Percentiles rank a stretch among this genome's conserved stretches.
phyloP scores from a whole-genome alignment of 1,140 invertebrate genomes.

The Macrobrachium rosenbergii region DNA sequence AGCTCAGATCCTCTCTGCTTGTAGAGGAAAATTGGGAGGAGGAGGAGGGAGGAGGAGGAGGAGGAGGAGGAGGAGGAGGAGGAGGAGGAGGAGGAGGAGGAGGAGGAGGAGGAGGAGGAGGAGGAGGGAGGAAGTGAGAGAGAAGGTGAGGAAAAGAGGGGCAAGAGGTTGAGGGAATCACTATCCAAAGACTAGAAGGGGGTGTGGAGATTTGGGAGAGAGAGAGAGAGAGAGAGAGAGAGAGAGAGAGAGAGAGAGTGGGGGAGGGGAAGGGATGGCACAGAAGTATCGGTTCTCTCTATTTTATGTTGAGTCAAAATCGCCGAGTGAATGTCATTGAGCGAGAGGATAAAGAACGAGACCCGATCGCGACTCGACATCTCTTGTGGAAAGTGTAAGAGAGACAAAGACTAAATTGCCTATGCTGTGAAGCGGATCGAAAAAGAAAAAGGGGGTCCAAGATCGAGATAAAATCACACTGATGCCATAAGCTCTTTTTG shows the following conservation, averaged over 20 bases:
- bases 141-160: neutral
- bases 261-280: neutral
- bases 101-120: neutral
- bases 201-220: neutral
- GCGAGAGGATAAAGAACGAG: too few species aligned
- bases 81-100: neutral
- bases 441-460: too few species aligned
- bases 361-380: too few species aligned
- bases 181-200: neutral
- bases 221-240: neutral
- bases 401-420: too few species aligned
- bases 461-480: too few species aligned
- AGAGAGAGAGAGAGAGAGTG: neutral
- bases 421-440: too few species aligned
- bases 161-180: neutral
- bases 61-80: neutral
- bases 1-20: neutral
- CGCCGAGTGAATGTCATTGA: too few species aligned
- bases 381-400: too few species aligned
- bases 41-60: neutral
- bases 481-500: too few species aligned
- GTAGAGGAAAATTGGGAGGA: conserved; percentile 4
- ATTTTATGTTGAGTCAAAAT: too few species aligned
- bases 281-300: neutral
- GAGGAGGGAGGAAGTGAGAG: neutral